A percentile compares a stretch with the other conserved stretches of the same genome.
Conservation (phyloP, 1,140 invertebrate species). For the Bombus impatiens region DNA sequence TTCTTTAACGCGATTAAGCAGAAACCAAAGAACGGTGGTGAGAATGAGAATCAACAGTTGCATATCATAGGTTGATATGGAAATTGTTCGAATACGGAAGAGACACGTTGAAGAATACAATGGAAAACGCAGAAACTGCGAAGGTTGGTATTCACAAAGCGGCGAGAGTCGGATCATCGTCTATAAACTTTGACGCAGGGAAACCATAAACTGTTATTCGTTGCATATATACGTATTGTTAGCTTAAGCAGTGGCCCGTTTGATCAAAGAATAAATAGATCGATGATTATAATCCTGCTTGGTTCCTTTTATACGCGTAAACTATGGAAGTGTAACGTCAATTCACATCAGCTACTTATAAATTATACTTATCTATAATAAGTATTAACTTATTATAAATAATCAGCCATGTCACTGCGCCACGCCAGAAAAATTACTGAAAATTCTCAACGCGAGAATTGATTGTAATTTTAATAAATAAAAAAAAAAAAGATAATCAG, state of each 20-base stretch:
- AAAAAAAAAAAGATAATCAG: too few relatives aligned
- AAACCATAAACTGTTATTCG: background rate
- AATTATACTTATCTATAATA: too few relatives aligned
- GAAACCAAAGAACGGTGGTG: background rate
- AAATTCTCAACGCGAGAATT: too few relatives aligned
- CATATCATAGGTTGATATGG: too few relatives aligned
- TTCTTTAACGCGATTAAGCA: background rate
- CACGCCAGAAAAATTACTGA: too few relatives aligned
- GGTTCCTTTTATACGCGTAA: background rate
- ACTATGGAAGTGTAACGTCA: background rate
- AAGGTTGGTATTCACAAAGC: background rate
- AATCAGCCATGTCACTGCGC: too few relatives aligned
- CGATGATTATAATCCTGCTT: background rate
- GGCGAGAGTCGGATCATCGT: background rate
- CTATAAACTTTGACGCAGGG: background rate
- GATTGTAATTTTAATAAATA: too few relatives aligned
- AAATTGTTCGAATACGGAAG: background rate
- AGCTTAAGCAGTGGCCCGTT: too few relatives aligned
- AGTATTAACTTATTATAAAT: too few relatives aligned
- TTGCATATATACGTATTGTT: background rate
- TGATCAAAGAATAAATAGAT: constrained; percentile 10
- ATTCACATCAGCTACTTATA: too few relatives aligned
- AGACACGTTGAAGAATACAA: background rate
- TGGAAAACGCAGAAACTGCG: background rate
- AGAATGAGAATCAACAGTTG: too few relatives aligned